These are phyloP conservation scores for Umimayanthus chanpuru DNA, from an alignment of 92 coral and sea anemone species.

Conservation along the genomic window DNA sequence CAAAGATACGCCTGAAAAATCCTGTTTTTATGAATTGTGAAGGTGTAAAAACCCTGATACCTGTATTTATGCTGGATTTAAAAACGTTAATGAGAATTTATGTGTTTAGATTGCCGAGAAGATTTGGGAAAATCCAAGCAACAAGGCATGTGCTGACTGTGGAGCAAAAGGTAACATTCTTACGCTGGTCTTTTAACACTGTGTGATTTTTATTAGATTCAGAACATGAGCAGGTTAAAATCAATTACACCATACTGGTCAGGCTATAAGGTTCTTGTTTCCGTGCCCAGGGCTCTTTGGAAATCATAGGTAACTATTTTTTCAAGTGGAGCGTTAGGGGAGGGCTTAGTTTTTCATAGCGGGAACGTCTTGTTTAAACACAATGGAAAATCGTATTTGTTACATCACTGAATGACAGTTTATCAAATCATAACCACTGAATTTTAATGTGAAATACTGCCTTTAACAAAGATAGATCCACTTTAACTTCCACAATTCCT, in stretches of 20 bases:
- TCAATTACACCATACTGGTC: too few species aligned
- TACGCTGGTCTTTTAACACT: neutral
- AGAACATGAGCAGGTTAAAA: neutral
- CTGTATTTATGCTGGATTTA: neutral
- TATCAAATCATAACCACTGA: too few species aligned
- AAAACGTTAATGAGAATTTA: neutral
- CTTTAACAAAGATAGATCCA: too few species aligned
- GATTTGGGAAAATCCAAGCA: conserved; percentile 83
- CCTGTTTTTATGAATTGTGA: neutral
- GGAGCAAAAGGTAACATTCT: conserved; percentile 78
- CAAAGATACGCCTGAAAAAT: neutral
- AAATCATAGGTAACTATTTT: too few species aligned
- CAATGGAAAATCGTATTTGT: too few species aligned
- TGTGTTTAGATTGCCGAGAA: conserved; percentile 68
- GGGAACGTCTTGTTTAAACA: too few species aligned
- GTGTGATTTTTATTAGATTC: neutral
- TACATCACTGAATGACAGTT: too few species aligned
- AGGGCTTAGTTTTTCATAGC: too few species aligned
- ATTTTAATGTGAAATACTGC: too few species aligned
- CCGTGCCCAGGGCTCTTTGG: too few species aligned
- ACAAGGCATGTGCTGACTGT: conserved; percentile 92
- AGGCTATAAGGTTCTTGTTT: too few species aligned
- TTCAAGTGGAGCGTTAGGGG: too few species aligned
- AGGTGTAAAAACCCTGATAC: neutral
- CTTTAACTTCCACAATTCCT: neutral